phyloP scores from a whole-genome alignment of 2,888 invertebrate species.

The Prosopocoilus inquinatus region DNA sequence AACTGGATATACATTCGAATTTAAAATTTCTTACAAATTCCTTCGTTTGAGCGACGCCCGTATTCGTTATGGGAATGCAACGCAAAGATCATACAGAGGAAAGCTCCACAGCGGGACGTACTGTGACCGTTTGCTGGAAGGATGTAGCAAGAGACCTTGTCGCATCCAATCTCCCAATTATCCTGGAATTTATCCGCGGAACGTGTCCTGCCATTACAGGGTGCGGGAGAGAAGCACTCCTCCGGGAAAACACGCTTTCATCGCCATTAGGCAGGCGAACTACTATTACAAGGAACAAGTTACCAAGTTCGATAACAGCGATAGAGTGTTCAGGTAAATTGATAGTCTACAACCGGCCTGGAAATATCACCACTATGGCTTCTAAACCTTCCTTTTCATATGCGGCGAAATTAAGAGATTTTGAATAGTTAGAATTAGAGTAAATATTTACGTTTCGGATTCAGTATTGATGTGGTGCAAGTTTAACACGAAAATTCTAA shows the following conservation, averaged over 20 bases:
- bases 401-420: not conserved
- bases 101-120: constrained; percentile 73
- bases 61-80: constrained; percentile 74
- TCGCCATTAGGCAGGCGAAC: constrained; percentile 74
- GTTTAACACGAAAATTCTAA: not conserved
- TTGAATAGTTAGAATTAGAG: no score
- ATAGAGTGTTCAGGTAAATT: constrained; percentile 69
- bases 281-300: constrained; percentile 77
- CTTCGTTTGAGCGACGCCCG: constrained; percentile 72
- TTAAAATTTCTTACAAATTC: constrained; percentile 83
- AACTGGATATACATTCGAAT: constrained; percentile 77
- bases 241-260: constrained; percentile 70
- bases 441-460: no score
- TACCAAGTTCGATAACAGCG: constrained; percentile 73
- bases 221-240: constrained; percentile 55
- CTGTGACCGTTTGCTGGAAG: constrained; percentile 77
- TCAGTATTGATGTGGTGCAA: not conserved
- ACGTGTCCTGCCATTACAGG: constrained; percentile 62
- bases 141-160: constrained; percentile 64
- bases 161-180: constrained; percentile 87
- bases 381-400: not conserved
- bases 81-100: constrained; percentile 72
- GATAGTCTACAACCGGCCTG: constrained; percentile 20
- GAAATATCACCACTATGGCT: not conserved
- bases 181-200: constrained; percentile 85